Percentiles rank a stretch among this genome's conserved stretches.
phyloP scores from a whole-genome alignment of 2,888 invertebrate genomes.

The Aphodius granarius region DNA sequence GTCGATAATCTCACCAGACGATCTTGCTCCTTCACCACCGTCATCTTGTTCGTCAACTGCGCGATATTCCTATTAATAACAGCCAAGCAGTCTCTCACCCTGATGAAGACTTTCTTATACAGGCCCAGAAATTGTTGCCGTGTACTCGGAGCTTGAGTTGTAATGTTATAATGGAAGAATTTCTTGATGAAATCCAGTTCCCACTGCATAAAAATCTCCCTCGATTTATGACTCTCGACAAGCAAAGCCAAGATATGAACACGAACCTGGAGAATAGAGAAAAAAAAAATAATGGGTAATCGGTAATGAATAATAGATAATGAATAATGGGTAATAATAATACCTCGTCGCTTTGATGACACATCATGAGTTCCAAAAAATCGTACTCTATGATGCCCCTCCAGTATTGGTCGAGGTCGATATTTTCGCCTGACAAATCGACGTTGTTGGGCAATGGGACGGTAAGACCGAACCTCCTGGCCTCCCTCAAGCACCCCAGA shows the following conservation, averaged over 20 bases:
- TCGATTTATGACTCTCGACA: constrained; percentile 73
- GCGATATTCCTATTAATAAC: constrained; percentile 37
- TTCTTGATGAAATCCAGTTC: constrained; percentile 67
- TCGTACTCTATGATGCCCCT: constrained; percentile 58
- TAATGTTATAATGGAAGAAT: constrained; percentile 70
- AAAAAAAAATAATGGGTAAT: background rate
- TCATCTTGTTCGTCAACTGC: constrained; percentile 24
- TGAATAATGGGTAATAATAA: background rate
- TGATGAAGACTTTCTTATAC: constrained; percentile 67
- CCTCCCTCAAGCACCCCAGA: constrained; percentile 56
- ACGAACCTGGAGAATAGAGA: constrained; percentile 60
- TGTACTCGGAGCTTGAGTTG: constrained; percentile 67
- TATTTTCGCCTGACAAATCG: constrained; percentile 24
- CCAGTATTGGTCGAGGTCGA: constrained; percentile 53
- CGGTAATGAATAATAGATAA: background rate
- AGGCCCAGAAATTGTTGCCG: constrained; percentile 69
- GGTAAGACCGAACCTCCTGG: constrained; percentile 55
- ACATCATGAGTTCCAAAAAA: constrained; percentile 59
- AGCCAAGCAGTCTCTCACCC: constrained; percentile 56
- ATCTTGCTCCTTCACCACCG: constrained; percentile 22
- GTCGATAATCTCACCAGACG: background rate
- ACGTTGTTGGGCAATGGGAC: constrained; percentile 22
- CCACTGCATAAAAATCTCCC: constrained; percentile 62
- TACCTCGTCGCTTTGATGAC: constrained; percentile 65
- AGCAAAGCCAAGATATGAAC: constrained; percentile 69